Evolutionary conservation across 2,888 invertebrate species (phyloP), one percentile per base, ranked within the genome.

Genomic region (Callyntrura guangdongensis): DNA sequence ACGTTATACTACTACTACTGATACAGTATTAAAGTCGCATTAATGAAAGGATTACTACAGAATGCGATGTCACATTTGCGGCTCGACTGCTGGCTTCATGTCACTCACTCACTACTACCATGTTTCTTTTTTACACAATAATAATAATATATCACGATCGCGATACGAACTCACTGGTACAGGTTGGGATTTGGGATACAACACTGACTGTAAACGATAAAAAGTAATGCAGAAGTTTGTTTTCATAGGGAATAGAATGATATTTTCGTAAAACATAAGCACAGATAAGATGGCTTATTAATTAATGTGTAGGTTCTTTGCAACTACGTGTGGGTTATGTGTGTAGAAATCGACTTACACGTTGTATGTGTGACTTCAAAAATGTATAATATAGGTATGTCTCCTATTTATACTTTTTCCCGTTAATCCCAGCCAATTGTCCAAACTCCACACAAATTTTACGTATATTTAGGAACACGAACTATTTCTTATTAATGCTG

Each of bases 371-470:
- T 22, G 53, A 11, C 25, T 22, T 1, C 22, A 64, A 22, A 64
- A 0, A 22, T 8, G 64, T 64, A 20, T 25, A 20, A 3, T 9
- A 20, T n/a, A 17, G 61, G n/a, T 2, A 2, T 17, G 12, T 74
- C n/a, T 77, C 53, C 1, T 49, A 25, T 17, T 53, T 56, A 9
- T 49, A 53, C n/a, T 1, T 36, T 64, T 12, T 45, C 36, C 36
- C 45, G 45, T 36, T 69, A 45, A 45, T 17, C 45, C 69, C n/a
- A 45, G 6, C 53, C 53, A 49, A 6, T 14, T 77, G 77, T 77
- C 77, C 77, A 77, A 77, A 53, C 77, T n/a, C n/a, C n/a, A n/a
- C n/a, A n/a, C n/a, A n/a, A n/a, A 77, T 53, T 49, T 74, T 17
- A 45, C 47, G 12, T 17, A 36, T 36, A 36, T 36, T 36, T 36